Conservation (phyloP, 2,797 vertebrate genomes). For the Cirrhinus molitorella region DNA sequence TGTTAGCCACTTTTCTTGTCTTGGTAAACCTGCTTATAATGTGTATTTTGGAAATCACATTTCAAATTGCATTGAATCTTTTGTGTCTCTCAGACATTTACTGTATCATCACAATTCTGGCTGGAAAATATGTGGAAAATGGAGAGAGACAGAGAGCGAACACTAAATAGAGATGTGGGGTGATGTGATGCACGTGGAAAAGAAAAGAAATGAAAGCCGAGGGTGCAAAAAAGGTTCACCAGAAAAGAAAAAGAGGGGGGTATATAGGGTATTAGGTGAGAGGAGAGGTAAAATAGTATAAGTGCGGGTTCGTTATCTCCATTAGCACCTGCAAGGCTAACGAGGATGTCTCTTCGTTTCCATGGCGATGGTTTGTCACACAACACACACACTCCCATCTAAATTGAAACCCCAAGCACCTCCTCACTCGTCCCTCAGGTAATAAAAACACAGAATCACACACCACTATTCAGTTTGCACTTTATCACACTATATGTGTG, state of each 20-base stretch:
- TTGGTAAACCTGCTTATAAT: background rate
- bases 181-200: background rate
- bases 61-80: background rate
- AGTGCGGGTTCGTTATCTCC: constrained; percentile 78
- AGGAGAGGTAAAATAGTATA: constrained; percentile 68
- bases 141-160: background rate
- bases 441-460: constrained; percentile 62
- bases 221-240: background rate
- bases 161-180: constrained; percentile 45
- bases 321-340: constrained; percentile 86
- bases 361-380: constrained; percentile 77
- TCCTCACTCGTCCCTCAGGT: constrained; percentile 68
- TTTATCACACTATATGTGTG: constrained; percentile 40
- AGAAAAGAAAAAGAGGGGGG: background rate
- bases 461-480: constrained; percentile 37
- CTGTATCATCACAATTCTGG: constrained; percentile 48
- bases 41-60: background rate
- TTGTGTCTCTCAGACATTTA: background rate
- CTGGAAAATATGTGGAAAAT: constrained; percentile 55
- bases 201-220: background rate
- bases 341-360: constrained; percentile 77
- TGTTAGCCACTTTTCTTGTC: background rate
- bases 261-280: constrained; percentile 44
- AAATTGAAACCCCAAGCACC: constrained; percentile 68
- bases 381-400: constrained; percentile 64